These are phyloP conservation scores for Rhynchotus rufescens DNA, from an alignment of 2,797 vertebrate genomes.

Conservation along the genomic window DNA sequence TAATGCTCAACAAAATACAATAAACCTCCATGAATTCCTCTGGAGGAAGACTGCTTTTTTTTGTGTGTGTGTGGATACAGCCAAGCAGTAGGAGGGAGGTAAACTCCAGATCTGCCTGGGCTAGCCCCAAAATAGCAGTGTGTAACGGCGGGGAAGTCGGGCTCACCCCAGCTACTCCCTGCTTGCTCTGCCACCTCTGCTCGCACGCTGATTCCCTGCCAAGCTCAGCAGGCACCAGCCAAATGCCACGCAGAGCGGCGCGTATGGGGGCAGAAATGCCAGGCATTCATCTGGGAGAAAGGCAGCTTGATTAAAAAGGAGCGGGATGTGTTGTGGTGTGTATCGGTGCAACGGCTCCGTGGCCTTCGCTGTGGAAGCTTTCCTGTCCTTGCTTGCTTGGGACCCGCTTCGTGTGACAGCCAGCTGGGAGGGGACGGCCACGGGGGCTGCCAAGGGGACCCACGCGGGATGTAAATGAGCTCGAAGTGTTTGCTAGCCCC, in stretches of 20 bases:
- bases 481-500: too few relatives aligned
- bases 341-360: background rate
- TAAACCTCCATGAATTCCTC: conserved; percentile 30
- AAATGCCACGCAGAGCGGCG: background rate
- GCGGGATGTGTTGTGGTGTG: background rate
- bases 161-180: background rate
- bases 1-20: background rate
- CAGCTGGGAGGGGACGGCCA: too few relatives aligned
- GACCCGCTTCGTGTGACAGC: background rate
- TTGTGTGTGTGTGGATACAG: background rate
- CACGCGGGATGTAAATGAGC: background rate
- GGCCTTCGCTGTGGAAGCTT: background rate
- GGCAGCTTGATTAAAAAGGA: background rate
- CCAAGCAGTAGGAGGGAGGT: conserved; percentile 36
- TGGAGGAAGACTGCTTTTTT: background rate
- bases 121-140: background rate
- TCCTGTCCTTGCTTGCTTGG: too few relatives aligned
- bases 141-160: background rate
- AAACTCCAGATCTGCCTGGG: conserved; percentile 43
- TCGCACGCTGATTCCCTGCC: background rate
- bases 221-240: background rate
- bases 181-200: background rate
- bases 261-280: background rate
- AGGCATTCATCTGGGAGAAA: conserved; percentile 23
- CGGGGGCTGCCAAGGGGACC: background rate